Evolutionary conservation across 2,113 vertebrate species (phyloP).

Genomic region (Daubentonia madagascariensis): DNA sequence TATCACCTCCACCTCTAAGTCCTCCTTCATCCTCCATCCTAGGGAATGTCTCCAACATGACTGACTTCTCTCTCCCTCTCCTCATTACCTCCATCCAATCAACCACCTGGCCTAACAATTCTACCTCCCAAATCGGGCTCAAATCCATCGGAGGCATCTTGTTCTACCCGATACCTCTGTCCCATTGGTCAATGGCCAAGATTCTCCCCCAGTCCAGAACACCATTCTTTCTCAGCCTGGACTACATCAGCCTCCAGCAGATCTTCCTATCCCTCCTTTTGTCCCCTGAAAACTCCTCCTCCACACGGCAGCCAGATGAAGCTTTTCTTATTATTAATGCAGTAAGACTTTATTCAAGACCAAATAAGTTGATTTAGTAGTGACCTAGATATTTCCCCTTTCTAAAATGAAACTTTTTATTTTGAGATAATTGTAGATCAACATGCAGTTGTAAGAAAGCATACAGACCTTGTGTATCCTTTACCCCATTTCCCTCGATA

Average conservation of each 20-base stretch:
- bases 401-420: neutral
- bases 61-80: neutral
- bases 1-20: neutral
- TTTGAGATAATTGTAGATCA: neutral
- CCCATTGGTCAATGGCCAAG: neutral
- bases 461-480: neutral
- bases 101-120: neutral
- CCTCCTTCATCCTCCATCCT: neutral
- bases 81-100: neutral
- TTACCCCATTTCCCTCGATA: neutral
- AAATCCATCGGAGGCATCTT: neutral
- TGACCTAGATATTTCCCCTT: neutral
- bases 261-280: neutral
- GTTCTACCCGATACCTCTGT: neutral
- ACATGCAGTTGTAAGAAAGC: neutral
- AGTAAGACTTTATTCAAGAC: neutral
- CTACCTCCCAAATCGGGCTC: neutral
- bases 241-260: neutral
- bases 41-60: neutral
- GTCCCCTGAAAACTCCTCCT: neutral
- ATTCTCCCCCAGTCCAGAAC: neutral
- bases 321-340: neutral
- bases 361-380: neutral
- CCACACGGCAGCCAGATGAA: neutral
- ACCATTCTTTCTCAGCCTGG: neutral